Base-by-base conservation (phyloP, 2,113 vertebrate species). In the Callipepla squamata region DNA sequence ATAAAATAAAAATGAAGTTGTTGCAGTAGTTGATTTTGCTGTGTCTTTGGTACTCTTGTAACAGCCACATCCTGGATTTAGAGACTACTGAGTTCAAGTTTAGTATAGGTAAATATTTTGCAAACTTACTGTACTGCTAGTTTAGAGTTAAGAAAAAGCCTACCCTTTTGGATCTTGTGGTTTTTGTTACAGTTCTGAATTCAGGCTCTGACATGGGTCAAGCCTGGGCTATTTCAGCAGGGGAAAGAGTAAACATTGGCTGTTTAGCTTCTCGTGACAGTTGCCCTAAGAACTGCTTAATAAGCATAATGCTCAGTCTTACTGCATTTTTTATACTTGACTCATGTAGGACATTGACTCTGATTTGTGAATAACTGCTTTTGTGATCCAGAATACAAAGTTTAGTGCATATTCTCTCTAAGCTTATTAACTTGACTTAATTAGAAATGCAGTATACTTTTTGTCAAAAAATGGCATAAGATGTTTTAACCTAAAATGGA, bases 281-380 rank as follows among this genome's bases (percentile, higher is more conserved):
- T 75, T 92, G 44, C 69, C 69, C 62, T 20, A 76, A 90, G 57
- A 75, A 42, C 86, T 92, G 69, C 89, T 87, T 80, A 89, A 44
- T 55, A 85, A 92, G 59, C 15, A 1, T 30, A 22, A 15, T 85
- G 51, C 76, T 92, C 86, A 85, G 51, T 85, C 47, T 51, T 90
- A 68, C 57, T 26, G 34, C 63, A 44, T 89, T 74, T 92, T 92
- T 95, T 67, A 13, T 28, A 20, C 36, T 68, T 93, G 79, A 92
- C 32, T 94, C 61, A 83, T 80, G 34, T 14, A 67, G 69, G 80
- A 47, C 82, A 91, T 72, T 95, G 81, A 83, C 81, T 83, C 47
- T 47, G 25, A 44, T 69, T 92, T 92, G 72, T 83, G 44, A 15
- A 36, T 70, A 50, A 36, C 17, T 42, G 11, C 40, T 69, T 80